Evolutionary conservation across 2,797 vertebrate genomes (phyloP), one percentile per base, ranked within the genome.

Genomic region (Oreonectes daqikongensis): DNA sequence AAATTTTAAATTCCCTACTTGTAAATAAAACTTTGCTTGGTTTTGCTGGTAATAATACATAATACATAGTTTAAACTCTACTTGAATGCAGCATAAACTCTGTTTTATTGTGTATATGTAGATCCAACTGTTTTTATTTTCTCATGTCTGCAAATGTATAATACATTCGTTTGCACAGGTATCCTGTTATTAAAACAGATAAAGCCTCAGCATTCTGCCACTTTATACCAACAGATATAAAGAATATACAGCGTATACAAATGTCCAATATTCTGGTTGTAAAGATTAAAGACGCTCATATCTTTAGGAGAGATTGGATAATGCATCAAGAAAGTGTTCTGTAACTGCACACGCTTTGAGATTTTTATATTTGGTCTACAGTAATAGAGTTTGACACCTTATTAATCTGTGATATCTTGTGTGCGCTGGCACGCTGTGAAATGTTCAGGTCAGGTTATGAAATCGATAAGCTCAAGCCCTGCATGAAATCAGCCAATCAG

Each of bases 401-500:
- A 61, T 61, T 35, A 61, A 59, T 59, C 14, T 35, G 59, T 61
- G 30, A 61, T n/a, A 20, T 61, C 30, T 28, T 59, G 14, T 26
- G 50, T 55, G 18, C 30, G 14, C 24, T 44, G 22, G 50, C 35
- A 5, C 3, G 20, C 66, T 63, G 55, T 42, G 53, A 61, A 48
- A 71, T 69, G 8, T 52, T 24, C 17, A 68, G 53, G 42, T 38
- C 55, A 69, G n/a, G 14, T n/a, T 79, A 72, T 68, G 26, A 68
- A 69, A 72, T 65, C 46, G 57, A 44, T 65, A 17, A 59, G 15
- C 38, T 76, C 46, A 22, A 44, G 17, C 30, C n/a, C 35, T 65
- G 40, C 32, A 22, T 38, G 15, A 75, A 48, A 61, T 42, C 63
- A 44, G 73, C 50, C 57, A 77, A 48, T 67, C 22, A 59, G 57